These are phyloP conservation scores for Lutjanus argentimaculatus DNA, from an alignment of 2,797 vertebrate genomes.

Conservation along the genomic window DNA sequence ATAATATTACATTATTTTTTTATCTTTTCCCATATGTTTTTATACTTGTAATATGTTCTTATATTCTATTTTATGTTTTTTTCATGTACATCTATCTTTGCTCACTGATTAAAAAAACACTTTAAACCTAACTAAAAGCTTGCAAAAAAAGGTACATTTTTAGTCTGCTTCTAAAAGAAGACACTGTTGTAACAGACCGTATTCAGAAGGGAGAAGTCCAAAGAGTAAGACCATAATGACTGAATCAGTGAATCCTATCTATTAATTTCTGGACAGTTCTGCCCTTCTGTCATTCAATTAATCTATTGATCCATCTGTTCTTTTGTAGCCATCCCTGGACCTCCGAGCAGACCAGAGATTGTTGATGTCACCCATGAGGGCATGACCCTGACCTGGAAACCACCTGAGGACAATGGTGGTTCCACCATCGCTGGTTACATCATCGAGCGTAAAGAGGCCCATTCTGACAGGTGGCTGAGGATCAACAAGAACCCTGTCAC, in stretches of 20 bases:
- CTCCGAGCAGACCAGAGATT: constrained; percentile 93
- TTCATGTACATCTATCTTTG: too few species aligned
- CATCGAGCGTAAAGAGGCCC: constrained; percentile 96
- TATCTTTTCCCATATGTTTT: too few species aligned
- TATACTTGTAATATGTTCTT: too few species aligned
- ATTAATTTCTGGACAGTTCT: not conserved
- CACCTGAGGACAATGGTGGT: constrained; percentile 95
- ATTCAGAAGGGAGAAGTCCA: too few species aligned
- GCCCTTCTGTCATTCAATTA: not conserved
- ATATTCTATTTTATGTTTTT: too few species aligned
- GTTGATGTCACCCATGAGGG: constrained; percentile 96
- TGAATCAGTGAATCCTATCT: not conserved
- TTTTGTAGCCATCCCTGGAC: constrained; percentile 91
- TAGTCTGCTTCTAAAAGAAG: too few species aligned
- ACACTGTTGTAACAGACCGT: too few species aligned
- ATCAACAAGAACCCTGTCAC: constrained; percentile 97
- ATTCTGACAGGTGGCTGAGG: constrained; percentile 95
- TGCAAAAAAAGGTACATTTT: too few species aligned
- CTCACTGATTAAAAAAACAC: too few species aligned
- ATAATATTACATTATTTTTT: too few species aligned
- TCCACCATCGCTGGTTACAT: constrained; percentile 96
- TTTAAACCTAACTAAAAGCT: too few species aligned
- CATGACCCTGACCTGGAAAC: constrained; percentile 97
- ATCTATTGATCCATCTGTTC: not conserved
- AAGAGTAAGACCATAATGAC: too few species aligned